These are phyloP conservation scores for Cheilosia vernalis DNA, from an alignment of 2,888 invertebrate species.

Conservation along the genomic window DNA sequence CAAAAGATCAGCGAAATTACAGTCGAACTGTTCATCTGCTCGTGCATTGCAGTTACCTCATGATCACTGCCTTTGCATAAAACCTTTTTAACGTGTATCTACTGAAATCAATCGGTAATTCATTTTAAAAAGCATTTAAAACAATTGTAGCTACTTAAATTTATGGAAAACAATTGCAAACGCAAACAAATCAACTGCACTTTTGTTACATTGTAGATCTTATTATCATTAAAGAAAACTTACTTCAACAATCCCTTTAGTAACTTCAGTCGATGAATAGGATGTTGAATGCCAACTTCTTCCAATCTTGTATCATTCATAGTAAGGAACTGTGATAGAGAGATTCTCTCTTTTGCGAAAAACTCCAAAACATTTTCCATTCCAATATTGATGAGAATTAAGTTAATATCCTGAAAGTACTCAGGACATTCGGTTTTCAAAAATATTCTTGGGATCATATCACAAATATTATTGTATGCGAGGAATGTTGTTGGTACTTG, in stretches of 20 bases:
- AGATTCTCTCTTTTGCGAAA: conserved; percentile 79
- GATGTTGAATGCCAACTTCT: conserved; percentile 79
- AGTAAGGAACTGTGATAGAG: conserved; percentile 80
- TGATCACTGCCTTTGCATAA: too few relatives aligned
- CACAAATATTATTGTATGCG: conserved; percentile 79
- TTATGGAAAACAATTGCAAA: too few relatives aligned
- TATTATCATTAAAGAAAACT: conserved; percentile 65
- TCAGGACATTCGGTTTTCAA: conserved; percentile 81
- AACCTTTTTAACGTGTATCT: too few relatives aligned
- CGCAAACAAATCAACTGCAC: too few relatives aligned
- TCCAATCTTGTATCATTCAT: conserved; percentile 79
- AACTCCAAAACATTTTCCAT: conserved; percentile 78
- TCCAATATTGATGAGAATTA: conserved; percentile 78
- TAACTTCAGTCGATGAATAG: conserved; percentile 80
- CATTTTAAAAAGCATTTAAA: too few relatives aligned
- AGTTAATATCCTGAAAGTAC: conserved; percentile 82
- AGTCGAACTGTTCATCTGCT: too few relatives aligned
- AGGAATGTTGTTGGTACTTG: conserved; percentile 80
- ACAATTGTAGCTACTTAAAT: too few relatives aligned
- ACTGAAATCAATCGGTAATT: too few relatives aligned
- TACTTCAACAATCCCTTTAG: conserved; percentile 81
- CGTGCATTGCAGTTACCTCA: too few relatives aligned
- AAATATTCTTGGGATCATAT: conserved; percentile 82
- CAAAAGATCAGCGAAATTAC: too few relatives aligned
- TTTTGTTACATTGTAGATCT: too few relatives aligned